Conservation (phyloP, 2,113 vertebrate genomes). For the Urocynchramus pylzowi region DNA sequence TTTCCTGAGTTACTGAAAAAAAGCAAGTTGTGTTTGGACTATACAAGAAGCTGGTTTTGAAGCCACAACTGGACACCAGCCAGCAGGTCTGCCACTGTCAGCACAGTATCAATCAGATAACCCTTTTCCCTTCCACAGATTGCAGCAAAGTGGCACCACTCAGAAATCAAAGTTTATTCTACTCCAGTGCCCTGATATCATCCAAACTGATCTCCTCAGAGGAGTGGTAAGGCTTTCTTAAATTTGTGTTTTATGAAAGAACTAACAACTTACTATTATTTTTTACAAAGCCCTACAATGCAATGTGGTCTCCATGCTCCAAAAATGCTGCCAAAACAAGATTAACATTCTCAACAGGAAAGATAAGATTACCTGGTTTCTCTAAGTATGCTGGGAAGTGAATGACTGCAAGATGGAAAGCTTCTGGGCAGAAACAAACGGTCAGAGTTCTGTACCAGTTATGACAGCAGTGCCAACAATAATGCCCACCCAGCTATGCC, state of each 20-base stretch:
- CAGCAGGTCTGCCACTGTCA: background rate
- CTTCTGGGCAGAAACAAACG: background rate
- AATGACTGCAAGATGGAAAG: background rate
- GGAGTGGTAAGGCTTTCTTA: background rate
- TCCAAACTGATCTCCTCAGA: background rate
- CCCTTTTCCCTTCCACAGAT: background rate
- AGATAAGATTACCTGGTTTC: background rate
- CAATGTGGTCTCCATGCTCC: accelerated
- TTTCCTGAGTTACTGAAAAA: background rate
- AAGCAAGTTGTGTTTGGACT: background rate
- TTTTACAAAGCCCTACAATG: background rate
- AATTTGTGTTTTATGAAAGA: background rate
- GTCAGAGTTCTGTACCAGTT: background rate
- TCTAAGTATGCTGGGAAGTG: background rate
- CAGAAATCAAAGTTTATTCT: background rate
- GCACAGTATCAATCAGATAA: accelerated
- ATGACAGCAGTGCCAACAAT: background rate
- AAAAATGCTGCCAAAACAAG: background rate
- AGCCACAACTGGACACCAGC: background rate
- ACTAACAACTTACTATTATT: background rate
- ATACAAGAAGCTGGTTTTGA: background rate
- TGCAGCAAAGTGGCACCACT: background rate
- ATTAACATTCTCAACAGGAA: background rate
- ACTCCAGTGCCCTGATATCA: background rate
- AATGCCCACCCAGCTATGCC: accelerated